These are phyloP conservation scores for Andrena cerasifolii DNA, from an alignment of 1,140 invertebrate genomes.

Conservation along the genomic window DNA sequence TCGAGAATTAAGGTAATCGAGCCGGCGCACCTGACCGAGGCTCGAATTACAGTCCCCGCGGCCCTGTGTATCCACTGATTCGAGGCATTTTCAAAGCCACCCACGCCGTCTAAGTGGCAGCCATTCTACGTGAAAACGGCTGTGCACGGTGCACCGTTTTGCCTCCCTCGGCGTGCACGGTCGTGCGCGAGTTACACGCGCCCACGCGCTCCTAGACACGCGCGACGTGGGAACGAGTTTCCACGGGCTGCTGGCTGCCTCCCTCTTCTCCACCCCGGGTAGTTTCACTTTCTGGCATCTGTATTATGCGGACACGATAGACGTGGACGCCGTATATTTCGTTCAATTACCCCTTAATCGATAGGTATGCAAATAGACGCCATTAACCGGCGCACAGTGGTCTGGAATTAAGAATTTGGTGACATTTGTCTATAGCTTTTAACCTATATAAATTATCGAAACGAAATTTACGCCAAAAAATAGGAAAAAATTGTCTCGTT, in stretches of 20 bases:
- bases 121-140: constrained; percentile 58
- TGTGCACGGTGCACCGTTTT: constrained; percentile 47
- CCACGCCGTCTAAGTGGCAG: constrained; percentile 58
- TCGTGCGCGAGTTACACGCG: constrained; percentile 62
- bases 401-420: too few relatives aligned
- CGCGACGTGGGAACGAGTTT: constrained; percentile 58
- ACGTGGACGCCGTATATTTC: constrained; percentile 48
- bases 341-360: constrained; percentile 58
- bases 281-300: constrained; percentile 65
- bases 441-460: too few relatives aligned
- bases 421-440: too few relatives aligned
- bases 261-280: constrained; percentile 29
- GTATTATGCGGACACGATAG: constrained; percentile 63
- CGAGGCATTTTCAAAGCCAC: constrained; percentile 59
- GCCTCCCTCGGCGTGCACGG: constrained; percentile 41
- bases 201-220: constrained; percentile 58
- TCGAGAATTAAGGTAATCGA: constrained; percentile 70
- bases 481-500: too few relatives aligned
- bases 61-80: constrained; percentile 37
- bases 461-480: too few relatives aligned
- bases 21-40: constrained; percentile 64
- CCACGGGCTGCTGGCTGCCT: constrained; percentile 21
- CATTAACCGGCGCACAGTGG: too few relatives aligned
- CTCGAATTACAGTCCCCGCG: constrained; percentile 57
- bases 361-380: constrained; percentile 51